These are phyloP conservation scores for Lophius piscatorius DNA, from an alignment of 2,113 vertebrate species.

Conservation along the genomic window DNA sequence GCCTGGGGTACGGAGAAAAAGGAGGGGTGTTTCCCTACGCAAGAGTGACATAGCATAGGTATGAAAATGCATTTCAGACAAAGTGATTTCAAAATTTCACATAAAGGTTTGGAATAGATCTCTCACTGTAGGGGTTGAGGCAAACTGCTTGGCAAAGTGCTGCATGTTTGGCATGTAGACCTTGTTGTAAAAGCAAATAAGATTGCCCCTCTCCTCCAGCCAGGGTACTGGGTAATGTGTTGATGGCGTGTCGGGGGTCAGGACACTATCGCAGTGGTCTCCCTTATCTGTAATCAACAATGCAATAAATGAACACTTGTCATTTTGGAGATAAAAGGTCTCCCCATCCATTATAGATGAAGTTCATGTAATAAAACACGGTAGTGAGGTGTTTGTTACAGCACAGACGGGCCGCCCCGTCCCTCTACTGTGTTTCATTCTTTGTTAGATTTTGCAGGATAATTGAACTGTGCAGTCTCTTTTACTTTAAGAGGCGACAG, in stretches of 20 bases:
- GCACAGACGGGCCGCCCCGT: no score
- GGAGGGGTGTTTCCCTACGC: constrained; percentile 49
- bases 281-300: constrained; percentile 25
- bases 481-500: no score
- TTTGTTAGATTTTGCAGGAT: no score
- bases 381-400: no score
- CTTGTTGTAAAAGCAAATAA: constrained; percentile 51
- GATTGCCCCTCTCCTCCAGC: constrained; percentile 25
- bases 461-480: no score
- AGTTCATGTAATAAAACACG: not conserved
- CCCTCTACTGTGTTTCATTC: no score
- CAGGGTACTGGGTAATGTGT: constrained; percentile 27
- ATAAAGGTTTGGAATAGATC: not conserved
- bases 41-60: not conserved
- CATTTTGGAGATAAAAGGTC: not conserved
- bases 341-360: not conserved
- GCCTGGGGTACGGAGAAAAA: constrained; percentile 44
- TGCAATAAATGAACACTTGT: not conserved
- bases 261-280: not conserved
- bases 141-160: constrained; percentile 36
- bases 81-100: not conserved
- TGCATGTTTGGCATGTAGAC: constrained; percentile 38
- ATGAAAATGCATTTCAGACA: not conserved
- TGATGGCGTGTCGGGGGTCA: constrained; percentile 48
- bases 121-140: constrained; percentile 26